A percentile compares a stretch with the other conserved stretches of the same genome.
Evolutionary conservation across 2,888 invertebrate species (phyloP).

Genomic region (Euplexia lucipara): DNA sequence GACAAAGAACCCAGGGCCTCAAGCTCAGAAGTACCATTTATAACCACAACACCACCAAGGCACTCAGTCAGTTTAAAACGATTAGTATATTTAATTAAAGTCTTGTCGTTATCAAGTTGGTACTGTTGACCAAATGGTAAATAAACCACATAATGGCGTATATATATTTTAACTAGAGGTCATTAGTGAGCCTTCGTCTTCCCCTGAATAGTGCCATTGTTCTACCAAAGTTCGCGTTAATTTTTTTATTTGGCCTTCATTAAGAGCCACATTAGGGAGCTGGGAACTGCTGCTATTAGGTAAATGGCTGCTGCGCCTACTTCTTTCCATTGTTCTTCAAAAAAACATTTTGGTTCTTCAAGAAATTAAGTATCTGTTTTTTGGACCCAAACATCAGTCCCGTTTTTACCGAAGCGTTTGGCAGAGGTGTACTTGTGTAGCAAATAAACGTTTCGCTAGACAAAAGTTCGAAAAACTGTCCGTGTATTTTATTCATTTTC

Average conservation of each 20-base stretch:
- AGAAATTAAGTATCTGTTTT: too few relatives aligned
- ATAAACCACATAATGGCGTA: conserved; percentile 60
- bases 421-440: too few relatives aligned
- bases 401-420: too few relatives aligned
- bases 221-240: conserved; percentile 39
- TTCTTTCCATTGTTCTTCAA: conserved; percentile 5
- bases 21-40: too few relatives aligned
- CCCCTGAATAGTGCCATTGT: conserved; percentile 58
- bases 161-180: conserved; percentile 66
- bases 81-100: conserved; percentile 36
- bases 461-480: too few relatives aligned
- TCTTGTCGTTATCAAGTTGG: conserved; percentile 40
- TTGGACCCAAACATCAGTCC: too few relatives aligned
- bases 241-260: conserved; percentile 60
- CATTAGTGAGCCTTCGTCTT: conserved; percentile 64
- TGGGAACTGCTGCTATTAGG: conserved; percentile 43
- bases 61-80: not conserved
- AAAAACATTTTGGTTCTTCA: not conserved
- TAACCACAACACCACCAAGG: too few relatives aligned
- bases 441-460: too few relatives aligned
- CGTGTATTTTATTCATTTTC: too few relatives aligned
- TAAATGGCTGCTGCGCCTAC: conserved; percentile 13
- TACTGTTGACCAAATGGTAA: conserved; percentile 52
- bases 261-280: conserved; percentile 57
- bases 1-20: too few relatives aligned